These are phyloP conservation scores for Mamestra configurata DNA, from an alignment of 1,140 invertebrate genomes.

Conservation along the genomic window DNA sequence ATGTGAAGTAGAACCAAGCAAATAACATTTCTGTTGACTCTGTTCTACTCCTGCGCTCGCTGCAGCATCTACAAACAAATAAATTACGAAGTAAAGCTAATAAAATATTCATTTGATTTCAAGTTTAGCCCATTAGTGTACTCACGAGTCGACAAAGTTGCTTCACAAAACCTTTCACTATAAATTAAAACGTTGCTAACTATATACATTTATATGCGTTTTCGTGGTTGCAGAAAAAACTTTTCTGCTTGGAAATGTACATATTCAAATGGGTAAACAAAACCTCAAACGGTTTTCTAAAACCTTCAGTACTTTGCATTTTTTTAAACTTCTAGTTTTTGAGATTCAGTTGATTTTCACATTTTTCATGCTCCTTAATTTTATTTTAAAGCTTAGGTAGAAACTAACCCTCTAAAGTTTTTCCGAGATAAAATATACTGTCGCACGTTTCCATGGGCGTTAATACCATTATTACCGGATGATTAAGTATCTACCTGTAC, in stretches of 20 bases:
- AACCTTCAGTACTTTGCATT: neutral
- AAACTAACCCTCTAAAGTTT: too few relatives aligned
- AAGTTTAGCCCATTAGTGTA: constrained; percentile 50
- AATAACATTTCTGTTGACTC: neutral
- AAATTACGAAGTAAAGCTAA: constrained; percentile 11
- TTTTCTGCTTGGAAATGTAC: constrained; percentile 1
- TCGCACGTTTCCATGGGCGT: too few relatives aligned
- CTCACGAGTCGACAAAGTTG: neutral
- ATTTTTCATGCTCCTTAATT: too few relatives aligned
- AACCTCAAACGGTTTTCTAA: neutral
- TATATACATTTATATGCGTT: neutral
- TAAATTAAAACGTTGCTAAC: neutral
- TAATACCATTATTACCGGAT: too few relatives aligned
- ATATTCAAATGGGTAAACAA: neutral
- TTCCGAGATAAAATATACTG: too few relatives aligned
- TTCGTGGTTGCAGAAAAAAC: neutral
- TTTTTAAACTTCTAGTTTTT: neutral
- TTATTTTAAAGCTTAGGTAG: too few relatives aligned
- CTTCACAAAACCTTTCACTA: neutral
- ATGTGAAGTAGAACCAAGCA: too few relatives aligned
- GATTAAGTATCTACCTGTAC: too few relatives aligned
- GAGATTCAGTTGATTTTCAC: neutral
- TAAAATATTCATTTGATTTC: constrained; percentile 56
- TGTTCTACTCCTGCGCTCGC: neutral
- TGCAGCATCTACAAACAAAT: neutral